Base-by-base conservation (phyloP, 2,113 vertebrate species). In the Crotalus tigris region DNA sequence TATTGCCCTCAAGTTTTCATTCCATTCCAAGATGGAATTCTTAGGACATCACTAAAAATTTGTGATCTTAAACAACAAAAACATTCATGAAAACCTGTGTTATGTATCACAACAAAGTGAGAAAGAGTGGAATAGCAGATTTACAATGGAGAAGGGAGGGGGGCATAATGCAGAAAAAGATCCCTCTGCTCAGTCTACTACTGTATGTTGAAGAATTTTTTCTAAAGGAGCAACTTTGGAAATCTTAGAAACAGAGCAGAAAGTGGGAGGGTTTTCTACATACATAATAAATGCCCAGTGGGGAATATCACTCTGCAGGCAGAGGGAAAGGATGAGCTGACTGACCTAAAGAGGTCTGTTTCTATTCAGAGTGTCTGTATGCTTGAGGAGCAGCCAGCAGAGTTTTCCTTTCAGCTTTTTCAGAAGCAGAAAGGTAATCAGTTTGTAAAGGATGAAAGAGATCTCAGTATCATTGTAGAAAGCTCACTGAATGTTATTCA, bases 361-460 rank as follows among this genome's bases (percentile, higher is more conserved):
- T 49, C 54, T 57, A 57, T 87, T 90, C 85, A 69, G 51, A 7
- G 12, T 17, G 54, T 81, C 51, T 89, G 51, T 89, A 90, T 13
- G 33, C 88, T 58, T 4, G 3, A 53, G 49, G 8, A 21, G 0
- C 1, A 88, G 53, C 57, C 58, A 39, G 81, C 49, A 55, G 29
- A 2, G 64, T 5, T 21, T 49, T 85, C 81, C 88, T 91, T 57
- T 33, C 8, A 19, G 5, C 46, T 64, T 89, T 69, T 2, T 0
- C 64, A 57, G 75, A 69, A 89, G 85, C 89, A 1, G 1, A 91
- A 86, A 69, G 24, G 57, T 86, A 69, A 29, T 93, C 75, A 87
- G 93, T 90, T 88, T 93, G 85, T 88, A 95, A 89, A 93, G 44
- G 54, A 90, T 92, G 69, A 92, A 92, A 92, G 92, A 90, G 54